Percentiles rank a stretch among this genome's conserved stretches.
phyloP scores from a whole-genome alignment of 2,113 vertebrate species.

The Talpa occidentalis region DNA sequence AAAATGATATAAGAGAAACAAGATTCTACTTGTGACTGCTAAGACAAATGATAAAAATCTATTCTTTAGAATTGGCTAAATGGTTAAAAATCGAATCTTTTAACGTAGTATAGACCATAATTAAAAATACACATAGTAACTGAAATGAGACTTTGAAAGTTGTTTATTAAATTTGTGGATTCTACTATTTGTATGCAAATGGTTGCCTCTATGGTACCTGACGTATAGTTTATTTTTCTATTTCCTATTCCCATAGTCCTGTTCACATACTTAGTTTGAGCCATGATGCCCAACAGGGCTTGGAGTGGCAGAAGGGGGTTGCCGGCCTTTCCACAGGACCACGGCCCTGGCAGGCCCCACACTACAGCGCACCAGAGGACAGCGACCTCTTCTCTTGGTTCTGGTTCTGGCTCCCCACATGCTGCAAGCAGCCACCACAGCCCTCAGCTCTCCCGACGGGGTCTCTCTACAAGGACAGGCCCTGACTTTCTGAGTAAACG shows the following conservation, averaged over 20 bases:
- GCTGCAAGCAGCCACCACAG: background rate
- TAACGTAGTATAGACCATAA: background rate
- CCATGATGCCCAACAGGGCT: background rate
- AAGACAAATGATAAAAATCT: constrained; percentile 30
- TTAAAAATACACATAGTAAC: constrained; percentile 5
- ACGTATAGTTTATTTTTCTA: background rate
- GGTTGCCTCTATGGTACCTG: background rate
- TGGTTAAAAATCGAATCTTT: constrained; percentile 40
- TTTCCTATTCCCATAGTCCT: background rate
- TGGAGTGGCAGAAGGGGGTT: background rate
- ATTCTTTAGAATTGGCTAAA: constrained; percentile 42
- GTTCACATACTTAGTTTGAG: background rate
- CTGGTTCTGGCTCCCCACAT: no score
- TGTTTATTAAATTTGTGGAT: background rate
- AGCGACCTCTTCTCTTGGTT: background rate
- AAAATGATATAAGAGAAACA: constrained; percentile 31
- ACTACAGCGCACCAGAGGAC: background rate
- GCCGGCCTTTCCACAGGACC: background rate
- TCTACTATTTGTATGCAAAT: background rate
- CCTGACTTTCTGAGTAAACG: no score
- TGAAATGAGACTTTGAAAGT: constrained; percentile 33
- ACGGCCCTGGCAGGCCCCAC: background rate
- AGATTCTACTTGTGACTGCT: constrained; percentile 12
- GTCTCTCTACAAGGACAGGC: no score
- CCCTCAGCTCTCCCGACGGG: fast-evolving